Conservation (phyloP, 2,888 invertebrate species). For the Pristionchus entomophagus region DNA sequence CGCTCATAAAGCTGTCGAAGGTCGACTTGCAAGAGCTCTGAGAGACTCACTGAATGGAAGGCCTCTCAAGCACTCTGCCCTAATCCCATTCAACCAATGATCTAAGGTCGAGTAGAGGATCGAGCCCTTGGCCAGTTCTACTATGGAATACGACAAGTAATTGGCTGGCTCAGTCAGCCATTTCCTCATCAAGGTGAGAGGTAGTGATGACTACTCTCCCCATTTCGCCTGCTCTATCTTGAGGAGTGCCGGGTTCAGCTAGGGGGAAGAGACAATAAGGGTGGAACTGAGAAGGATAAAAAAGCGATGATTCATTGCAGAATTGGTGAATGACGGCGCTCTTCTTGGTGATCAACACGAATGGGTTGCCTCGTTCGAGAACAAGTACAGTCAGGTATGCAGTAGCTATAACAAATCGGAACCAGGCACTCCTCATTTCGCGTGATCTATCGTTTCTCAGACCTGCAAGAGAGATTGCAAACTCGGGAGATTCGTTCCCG, state of each 20-base stretch:
- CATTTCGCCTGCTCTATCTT: too few species aligned
- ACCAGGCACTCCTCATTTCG: too few species aligned
- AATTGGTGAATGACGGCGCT: conserved; percentile 61
- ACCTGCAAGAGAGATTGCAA: too few species aligned
- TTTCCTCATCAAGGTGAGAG: conserved; percentile 70
- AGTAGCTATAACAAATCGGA: not conserved
- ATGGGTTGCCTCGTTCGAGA: conserved; percentile 60
- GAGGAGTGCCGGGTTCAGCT: too few species aligned
- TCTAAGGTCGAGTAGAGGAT: conserved; percentile 59
- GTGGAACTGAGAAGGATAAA: not conserved
- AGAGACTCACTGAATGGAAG: conserved; percentile 1
- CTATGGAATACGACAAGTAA: conserved; percentile 65
- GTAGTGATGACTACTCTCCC: too few species aligned
- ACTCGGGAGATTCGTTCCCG: too few species aligned
- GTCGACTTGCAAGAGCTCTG: not conserved
- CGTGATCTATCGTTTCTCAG: too few species aligned
- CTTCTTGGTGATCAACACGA: conserved; percentile 63
- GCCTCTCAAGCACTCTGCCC: conserved; percentile 33
- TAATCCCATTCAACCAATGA: conserved; percentile 39
- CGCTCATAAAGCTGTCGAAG: conserved; percentile 10
- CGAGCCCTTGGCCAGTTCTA: conserved; percentile 71
- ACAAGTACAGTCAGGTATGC: conserved; percentile 62
- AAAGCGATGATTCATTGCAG: conserved; percentile 47
- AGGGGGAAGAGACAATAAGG: conserved; percentile 12
- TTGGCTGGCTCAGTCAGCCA: conserved; percentile 65